These are phyloP conservation scores for Drosophila merina DNA, from an alignment of 2,888 invertebrate genomes.

Conservation along the genomic window DNA sequence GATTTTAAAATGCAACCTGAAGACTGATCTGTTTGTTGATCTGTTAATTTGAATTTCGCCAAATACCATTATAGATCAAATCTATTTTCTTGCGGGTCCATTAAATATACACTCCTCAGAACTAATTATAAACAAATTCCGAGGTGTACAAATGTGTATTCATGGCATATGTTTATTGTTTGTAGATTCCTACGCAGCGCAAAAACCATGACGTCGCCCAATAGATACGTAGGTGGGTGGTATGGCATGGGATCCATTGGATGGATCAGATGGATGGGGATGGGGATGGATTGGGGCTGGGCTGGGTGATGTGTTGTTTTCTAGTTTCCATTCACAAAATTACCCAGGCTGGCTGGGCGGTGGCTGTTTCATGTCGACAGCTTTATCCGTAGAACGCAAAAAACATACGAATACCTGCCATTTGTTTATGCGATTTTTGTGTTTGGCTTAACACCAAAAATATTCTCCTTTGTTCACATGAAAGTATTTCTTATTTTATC, in stretches of 20 bases:
- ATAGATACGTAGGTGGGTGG: slow-evolving; percentile 38
- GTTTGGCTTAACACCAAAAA: slow-evolving; percentile 40
- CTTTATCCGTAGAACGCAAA: slow-evolving; percentile 40
- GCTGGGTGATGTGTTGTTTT: slow-evolving; percentile 24
- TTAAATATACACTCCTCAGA: slow-evolving; percentile 43
- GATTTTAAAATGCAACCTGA: background rate
- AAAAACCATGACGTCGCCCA: slow-evolving; percentile 65
- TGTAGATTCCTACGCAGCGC: slow-evolving; percentile 39
- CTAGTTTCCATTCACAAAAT: slow-evolving; percentile 70
- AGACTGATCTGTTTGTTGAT: slow-evolving; percentile 41
- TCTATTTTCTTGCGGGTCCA: slow-evolving; percentile 60
- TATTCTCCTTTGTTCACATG: slow-evolving; percentile 35
- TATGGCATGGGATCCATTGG: slow-evolving; percentile 18
- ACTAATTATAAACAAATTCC: slow-evolving; percentile 68
- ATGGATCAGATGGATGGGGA: slow-evolving; percentile 1
- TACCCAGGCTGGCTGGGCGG: slow-evolving; percentile 13
- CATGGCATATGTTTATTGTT: slow-evolving; percentile 65
- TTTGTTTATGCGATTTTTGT: slow-evolving; percentile 38
- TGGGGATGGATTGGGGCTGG: slow-evolving; percentile 15
- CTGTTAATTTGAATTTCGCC: slow-evolving; percentile 15
- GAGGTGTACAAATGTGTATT: slow-evolving; percentile 29
- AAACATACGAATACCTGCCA: slow-evolving; percentile 31
- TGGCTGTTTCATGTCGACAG: slow-evolving; percentile 29
- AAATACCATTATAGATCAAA: slow-evolving; percentile 44
- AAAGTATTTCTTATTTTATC: slow-evolving; percentile 39